Percentiles rank a stretch among this genome's conserved stretches.
phyloP scores from a whole-genome alignment of 2,113 vertebrate genomes.

The Choloepus hoffmanni region DNA sequence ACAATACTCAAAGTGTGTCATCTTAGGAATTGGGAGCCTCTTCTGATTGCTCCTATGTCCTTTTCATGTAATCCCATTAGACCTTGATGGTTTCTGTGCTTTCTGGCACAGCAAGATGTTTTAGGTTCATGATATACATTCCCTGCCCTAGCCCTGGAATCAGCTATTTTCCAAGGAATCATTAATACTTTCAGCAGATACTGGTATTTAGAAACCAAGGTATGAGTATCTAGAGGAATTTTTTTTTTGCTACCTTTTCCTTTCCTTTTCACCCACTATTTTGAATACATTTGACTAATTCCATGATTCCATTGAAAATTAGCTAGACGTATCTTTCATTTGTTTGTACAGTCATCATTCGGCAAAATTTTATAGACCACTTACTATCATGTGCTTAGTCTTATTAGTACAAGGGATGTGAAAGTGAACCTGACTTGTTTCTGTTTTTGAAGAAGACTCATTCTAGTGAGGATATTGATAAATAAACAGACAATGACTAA shows the following conservation, averaged over 20 bases:
- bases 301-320: background rate
- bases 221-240: background rate
- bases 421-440: slow-evolving; percentile 28
- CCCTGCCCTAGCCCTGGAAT: too few species aligned
- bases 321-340: slow-evolving; percentile 6
- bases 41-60: background rate
- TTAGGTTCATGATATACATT: too few species aligned
- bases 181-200: background rate
- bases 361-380: background rate
- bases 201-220: slow-evolving; percentile 24
- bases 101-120: background rate
- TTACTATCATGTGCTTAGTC: background rate
- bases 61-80: background rate
- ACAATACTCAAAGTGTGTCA: background rate
- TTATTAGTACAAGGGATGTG: background rate
- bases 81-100: background rate
- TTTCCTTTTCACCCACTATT: background rate
- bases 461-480: slow-evolving; percentile 2
- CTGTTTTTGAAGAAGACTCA: background rate
- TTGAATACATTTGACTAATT: slow-evolving; percentile 4
- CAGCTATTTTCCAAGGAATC: background rate
- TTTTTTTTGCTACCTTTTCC: background rate
- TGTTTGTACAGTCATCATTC: slow-evolving; percentile 51
- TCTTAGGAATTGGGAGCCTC: background rate
- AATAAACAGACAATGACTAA: slow-evolving; percentile 29